Conservation (phyloP, 2,888 invertebrate genomes). For the Cabera pusaria region DNA sequence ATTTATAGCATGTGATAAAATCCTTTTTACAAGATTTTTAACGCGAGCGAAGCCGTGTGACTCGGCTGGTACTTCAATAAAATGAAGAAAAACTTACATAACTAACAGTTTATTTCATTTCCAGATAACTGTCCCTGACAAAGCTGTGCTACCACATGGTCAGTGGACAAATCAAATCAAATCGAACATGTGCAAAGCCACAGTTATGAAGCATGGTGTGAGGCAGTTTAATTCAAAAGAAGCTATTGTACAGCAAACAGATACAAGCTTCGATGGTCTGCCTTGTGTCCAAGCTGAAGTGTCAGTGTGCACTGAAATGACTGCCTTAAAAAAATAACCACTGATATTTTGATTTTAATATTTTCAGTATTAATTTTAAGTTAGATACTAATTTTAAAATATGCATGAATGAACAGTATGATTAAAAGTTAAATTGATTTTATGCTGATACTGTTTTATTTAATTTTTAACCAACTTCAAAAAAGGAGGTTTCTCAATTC, state of each 20-base stretch:
- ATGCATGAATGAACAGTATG: too few species aligned
- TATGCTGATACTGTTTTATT: too few species aligned
- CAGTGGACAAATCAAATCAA: constrained; percentile 54
- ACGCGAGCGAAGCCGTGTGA: too few species aligned
- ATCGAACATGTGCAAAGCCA: constrained; percentile 46
- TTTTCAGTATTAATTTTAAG: too few species aligned
- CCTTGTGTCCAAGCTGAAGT: constrained; percentile 63
- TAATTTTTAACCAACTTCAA: too few species aligned
- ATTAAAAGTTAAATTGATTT: neutral
- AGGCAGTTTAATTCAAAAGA: constrained; percentile 48
- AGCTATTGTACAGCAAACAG: constrained; percentile 34
- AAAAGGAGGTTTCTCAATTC: too few species aligned
- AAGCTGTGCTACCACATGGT: constrained; percentile 51
- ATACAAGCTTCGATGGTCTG: constrained; percentile 57
- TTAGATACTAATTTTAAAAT: too few species aligned
- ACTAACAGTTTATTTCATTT: constrained; percentile 31
- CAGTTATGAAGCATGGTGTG: constrained; percentile 58
- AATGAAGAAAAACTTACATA: too few species aligned
- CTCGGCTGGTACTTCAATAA: too few species aligned
- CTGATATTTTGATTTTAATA: neutral
- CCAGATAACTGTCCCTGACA: constrained; percentile 56
- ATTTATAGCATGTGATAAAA: too few species aligned
- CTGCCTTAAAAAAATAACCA: constrained; percentile 47
- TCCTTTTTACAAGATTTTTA: too few species aligned
- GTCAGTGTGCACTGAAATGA: constrained; percentile 59